Conservation (phyloP, 1,140 invertebrate genomes). For the Pseudomyrmex concolor region DNA sequence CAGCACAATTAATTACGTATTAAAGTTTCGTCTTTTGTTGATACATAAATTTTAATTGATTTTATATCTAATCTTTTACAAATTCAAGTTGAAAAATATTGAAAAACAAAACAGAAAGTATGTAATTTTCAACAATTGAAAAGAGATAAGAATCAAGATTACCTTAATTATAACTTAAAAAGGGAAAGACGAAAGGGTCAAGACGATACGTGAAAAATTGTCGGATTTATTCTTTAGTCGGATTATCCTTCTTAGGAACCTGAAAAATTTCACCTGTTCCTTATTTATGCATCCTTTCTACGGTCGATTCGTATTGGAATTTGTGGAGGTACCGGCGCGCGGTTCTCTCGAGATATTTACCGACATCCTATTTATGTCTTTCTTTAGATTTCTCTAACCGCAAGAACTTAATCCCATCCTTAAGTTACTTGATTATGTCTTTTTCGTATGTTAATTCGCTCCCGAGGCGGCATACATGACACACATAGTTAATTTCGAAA, state of each 20-base stretch:
- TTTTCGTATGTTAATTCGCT: constrained; percentile 56
- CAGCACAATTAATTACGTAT: not conserved
- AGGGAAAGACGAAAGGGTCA: constrained; percentile 51
- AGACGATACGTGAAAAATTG: constrained; percentile 57
- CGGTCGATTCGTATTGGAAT: constrained; percentile 53
- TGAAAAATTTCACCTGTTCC: constrained; percentile 70
- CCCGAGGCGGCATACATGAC: constrained; percentile 27
- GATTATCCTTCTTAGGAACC: constrained; percentile 64
- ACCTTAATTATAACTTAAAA: constrained; percentile 29
- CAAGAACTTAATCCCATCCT: constrained; percentile 66
- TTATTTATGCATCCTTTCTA: constrained; percentile 73
- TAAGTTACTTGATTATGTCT: constrained; percentile 58
- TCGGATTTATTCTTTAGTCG: constrained; percentile 35
- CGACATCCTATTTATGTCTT: constrained; percentile 67
- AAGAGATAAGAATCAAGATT: not conserved
- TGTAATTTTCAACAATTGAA: too few species aligned
- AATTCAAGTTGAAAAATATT: too few species aligned
- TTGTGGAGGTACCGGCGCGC: constrained; percentile 47
- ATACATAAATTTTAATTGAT: not conserved
- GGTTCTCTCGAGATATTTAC: constrained; percentile 42
- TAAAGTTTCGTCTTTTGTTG: not conserved
- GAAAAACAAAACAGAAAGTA: too few species aligned
- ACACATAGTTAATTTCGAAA: constrained; percentile 37
- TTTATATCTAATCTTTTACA: too few species aligned
- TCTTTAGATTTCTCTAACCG: constrained; percentile 57